Percentiles rank a stretch among this genome's conserved stretches.
Evolutionary conservation across 2,797 vertebrate species (phyloP).

Genomic region (Mycteria americana): DNA sequence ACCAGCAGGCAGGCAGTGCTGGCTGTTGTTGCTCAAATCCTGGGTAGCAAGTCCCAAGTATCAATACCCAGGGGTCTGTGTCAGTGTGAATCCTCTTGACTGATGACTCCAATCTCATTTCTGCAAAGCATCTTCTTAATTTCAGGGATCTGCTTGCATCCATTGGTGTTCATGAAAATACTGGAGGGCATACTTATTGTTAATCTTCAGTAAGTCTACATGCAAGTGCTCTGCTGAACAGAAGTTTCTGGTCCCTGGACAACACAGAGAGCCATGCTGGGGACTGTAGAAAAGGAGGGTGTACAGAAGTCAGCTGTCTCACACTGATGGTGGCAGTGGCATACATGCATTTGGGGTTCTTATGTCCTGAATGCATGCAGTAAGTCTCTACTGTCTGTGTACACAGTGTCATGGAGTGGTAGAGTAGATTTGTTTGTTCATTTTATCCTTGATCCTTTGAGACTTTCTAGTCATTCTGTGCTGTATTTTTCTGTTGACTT

Average conservation of each 20-base stretch:
- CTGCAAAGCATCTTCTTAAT: neutral
- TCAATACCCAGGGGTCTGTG: fast-evolving
- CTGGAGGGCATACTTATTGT: neutral
- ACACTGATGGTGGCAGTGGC: neutral
- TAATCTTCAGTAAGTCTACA: neutral
- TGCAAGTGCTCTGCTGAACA: neutral
- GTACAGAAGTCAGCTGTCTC: neutral
- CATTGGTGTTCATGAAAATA: neutral
- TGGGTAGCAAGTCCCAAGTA: neutral
- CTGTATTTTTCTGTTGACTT: slow-evolving; percentile 23
- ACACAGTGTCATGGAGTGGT: fast-evolving
- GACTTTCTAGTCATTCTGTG: neutral
- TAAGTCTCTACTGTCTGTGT: neutral
- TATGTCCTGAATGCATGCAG: neutral
- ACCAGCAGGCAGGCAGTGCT: neutral
- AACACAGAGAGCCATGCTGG: neutral
- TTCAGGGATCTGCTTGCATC: neutral
- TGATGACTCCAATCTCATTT: neutral
- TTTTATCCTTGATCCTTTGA: slow-evolving; percentile 5
- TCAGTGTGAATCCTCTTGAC: neutral
- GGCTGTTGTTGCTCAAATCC: neutral
- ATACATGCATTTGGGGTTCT: neutral
- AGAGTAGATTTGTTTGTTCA: neutral
- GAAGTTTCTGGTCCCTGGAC: neutral
- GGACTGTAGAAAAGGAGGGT: neutral